Conservation (phyloP, 2,113 vertebrate genomes). For the Thalassarche chlororhynchos region DNA sequence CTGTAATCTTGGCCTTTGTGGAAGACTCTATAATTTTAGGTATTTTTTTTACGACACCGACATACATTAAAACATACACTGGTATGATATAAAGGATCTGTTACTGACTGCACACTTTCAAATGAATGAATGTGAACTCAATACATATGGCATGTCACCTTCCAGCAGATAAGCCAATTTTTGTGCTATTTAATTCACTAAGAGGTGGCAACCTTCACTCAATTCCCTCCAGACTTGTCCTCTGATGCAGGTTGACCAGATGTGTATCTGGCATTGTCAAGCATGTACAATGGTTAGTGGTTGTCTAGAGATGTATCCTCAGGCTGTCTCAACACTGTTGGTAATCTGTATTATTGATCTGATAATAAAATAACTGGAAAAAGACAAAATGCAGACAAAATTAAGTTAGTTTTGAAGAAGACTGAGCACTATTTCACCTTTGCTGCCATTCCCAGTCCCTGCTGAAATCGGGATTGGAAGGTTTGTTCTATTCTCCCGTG, state of each 20-base stretch:
- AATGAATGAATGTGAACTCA: background rate
- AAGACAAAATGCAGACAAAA: background rate
- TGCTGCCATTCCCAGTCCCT: background rate
- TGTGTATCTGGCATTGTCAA: background rate
- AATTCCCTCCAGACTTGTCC: background rate
- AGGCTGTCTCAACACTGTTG: background rate
- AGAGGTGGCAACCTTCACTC: conserved; percentile 36
- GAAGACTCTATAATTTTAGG: background rate
- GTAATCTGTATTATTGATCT: too few species aligned
- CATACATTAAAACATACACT: background rate
- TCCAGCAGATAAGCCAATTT: background rate
- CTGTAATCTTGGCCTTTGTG: background rate
- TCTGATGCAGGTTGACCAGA: background rate
- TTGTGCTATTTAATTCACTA: background rate
- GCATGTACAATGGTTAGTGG: background rate
- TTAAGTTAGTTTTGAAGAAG: background rate
- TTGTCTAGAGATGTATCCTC: background rate
- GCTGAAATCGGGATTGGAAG: background rate
- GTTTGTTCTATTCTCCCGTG: background rate
- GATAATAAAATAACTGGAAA: background rate
- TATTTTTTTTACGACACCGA: background rate
- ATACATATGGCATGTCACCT: background rate
- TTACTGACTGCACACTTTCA: background rate
- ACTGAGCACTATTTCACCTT: background rate
- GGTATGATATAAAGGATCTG: background rate